Evolutionary conservation across 2,797 vertebrate species (phyloP).

Genomic region (Hydrolagus colliei): DNA sequence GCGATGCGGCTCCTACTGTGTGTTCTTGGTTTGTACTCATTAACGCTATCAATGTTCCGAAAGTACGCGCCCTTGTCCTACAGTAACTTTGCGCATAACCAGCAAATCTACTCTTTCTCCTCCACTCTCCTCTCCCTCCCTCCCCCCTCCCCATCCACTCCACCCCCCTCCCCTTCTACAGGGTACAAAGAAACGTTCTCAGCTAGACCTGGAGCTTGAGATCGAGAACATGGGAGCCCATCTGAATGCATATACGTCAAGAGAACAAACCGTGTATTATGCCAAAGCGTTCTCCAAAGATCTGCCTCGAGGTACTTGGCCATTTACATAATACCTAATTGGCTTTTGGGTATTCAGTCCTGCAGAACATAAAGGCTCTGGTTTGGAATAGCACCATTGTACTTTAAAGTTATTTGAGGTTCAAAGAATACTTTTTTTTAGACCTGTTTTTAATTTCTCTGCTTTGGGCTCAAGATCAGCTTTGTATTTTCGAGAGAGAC

Average conservation of each 20-base stretch:
- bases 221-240: conserved; percentile 98
- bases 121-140: neutral
- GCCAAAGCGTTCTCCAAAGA: conserved; percentile 96
- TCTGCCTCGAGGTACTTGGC: conserved; percentile 75
- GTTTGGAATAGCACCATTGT: neutral
- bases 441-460: neutral
- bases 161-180: conserved; percentile 40
- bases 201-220: conserved; percentile 90
- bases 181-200: conserved; percentile 94
- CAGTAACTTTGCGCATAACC: neutral
- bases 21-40: neutral
- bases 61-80: neutral
- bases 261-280: conserved; percentile 95
- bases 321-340: conserved; percentile 12
- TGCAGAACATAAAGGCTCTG: conserved; percentile 2
- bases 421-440: neutral
- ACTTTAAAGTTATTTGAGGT: neutral
- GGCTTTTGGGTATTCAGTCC: neutral
- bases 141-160: too few relatives aligned
- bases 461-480: neutral
- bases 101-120: conserved; percentile 2
- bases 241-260: conserved; percentile 89
- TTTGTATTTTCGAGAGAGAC: neutral
- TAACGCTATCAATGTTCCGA: neutral
- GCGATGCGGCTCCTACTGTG: conserved; percentile 23